Base-by-base conservation (phyloP, 2,797 vertebrate species). In the Eulemur mongoz region DNA sequence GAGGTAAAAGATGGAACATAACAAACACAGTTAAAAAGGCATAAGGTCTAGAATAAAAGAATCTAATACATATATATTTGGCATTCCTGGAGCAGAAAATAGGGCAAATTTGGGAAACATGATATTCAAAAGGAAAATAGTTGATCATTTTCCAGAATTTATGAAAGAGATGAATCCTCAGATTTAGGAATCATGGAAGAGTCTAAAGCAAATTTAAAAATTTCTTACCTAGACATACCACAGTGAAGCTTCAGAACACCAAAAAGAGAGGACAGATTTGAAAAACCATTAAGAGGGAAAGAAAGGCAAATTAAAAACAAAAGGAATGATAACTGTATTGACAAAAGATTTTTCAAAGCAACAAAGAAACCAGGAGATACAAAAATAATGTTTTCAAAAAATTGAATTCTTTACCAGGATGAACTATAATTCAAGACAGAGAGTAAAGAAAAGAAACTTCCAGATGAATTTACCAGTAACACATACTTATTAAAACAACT, bases 331-430 rank as follows among this genome's bases (percentile, higher is more conserved):
- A 78, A 61, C 54, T 69, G 79, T 43, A 65, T 9, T 57, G 54
- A 57, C 54, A 90, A 93, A 91, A 82, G 18, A 65, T 2, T 83
- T 93, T 89, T 57, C n/a, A 57, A 95, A 87, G 25, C 72, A 84
- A 73, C 54, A 70, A 70, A 85, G 89, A 92, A 85, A 38, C 27
- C n/a, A 69, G 20, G 50, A 87, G 78, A 70, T 40, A 70, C 50
- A 76, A 82, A 73, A 75, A 65, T 22, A 52, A 45, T 80, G 27
- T 65, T 80, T 88, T 90, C 40, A 84, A 83, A 70, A 18, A 89
- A 50, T 20, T 79, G 45, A 73, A 57, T 45, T 79, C 23, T 92
- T 76, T 52, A 70, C 4, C 52, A n/a, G 43, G 59, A 78, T 89
- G 30, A 89, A 83, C 22, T 75, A 43, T 63, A 80, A 48, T 81